These are phyloP conservation scores for Myotis lucifugus DNA, from an alignment of 2,113 vertebrate genomes.

Conservation along the genomic window DNA sequence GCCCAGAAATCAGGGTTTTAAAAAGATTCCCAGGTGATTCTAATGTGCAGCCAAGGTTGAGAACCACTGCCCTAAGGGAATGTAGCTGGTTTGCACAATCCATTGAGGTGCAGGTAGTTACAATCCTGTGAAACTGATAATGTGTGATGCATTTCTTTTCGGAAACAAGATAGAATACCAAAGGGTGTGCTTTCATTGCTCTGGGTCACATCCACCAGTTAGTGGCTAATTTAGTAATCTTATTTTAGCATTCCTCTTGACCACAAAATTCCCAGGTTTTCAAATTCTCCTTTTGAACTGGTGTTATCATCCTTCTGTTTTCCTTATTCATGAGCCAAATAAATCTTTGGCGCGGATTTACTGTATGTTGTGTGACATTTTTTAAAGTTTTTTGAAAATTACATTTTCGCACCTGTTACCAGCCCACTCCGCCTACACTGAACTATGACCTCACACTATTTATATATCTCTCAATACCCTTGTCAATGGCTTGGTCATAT, in stretches of 20 bases:
- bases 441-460: background rate
- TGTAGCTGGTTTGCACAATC: background rate
- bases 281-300: background rate
- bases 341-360: background rate
- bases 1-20: too few species aligned
- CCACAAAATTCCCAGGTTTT: background rate
- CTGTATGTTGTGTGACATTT: background rate
- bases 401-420: background rate
- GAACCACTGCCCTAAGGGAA: background rate
- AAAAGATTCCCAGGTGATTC: too few species aligned
- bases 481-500: background rate
- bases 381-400: constrained; percentile 23
- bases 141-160: background rate
- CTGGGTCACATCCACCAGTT: background rate
- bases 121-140: background rate
- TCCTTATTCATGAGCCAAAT: background rate
- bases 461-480: background rate
- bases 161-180: background rate
- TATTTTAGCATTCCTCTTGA: background rate
- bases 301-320: background rate
- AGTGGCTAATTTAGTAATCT: background rate
- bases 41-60: too few species aligned
- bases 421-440: background rate
- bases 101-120: background rate
- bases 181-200: background rate